Percentiles rank a stretch among this genome's conserved stretches.
Conservation (phyloP, 2,113 vertebrate species). For the Neoarius graeffei region DNA sequence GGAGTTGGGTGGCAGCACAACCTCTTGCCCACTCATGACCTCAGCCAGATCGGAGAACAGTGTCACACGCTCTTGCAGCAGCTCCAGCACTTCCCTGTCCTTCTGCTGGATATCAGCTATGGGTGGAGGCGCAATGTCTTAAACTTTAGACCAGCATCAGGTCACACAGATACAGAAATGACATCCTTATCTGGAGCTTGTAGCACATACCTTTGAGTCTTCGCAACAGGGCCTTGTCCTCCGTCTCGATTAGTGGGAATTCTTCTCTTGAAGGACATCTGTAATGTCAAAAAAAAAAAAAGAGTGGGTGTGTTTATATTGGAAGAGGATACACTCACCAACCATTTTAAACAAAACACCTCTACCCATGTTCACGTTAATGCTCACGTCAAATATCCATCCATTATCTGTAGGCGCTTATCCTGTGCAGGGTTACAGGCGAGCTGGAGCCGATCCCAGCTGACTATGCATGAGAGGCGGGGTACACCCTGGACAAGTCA, state of each 20-base stretch:
- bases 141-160: neutral
- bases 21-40: conserved; percentile 74
- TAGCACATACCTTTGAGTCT: conserved; percentile 81
- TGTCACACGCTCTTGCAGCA: conserved; percentile 84
- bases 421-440: no score
- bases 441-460: no score
- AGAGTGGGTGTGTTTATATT: neutral
- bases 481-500: no score
- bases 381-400: neutral
- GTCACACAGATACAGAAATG: neutral
- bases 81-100: conserved; percentile 80
- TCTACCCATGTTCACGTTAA: neutral
- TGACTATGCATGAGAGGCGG: no score
- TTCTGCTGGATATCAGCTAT: conserved; percentile 86
- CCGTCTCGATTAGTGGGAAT: conserved; percentile 88
- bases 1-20: conserved; percentile 63
- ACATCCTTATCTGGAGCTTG: neutral
- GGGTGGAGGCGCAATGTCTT: neutral
- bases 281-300: conserved; percentile 31
- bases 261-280: conserved; percentile 87
- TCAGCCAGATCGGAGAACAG: conserved; percentile 84
- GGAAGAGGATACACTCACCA: neutral
- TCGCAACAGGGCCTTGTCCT: conserved; percentile 82
- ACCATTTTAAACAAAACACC: neutral
- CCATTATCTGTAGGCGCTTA: no score